Conservation (phyloP, 2,888 invertebrate genomes). For the Dascillus cervinus region DNA sequence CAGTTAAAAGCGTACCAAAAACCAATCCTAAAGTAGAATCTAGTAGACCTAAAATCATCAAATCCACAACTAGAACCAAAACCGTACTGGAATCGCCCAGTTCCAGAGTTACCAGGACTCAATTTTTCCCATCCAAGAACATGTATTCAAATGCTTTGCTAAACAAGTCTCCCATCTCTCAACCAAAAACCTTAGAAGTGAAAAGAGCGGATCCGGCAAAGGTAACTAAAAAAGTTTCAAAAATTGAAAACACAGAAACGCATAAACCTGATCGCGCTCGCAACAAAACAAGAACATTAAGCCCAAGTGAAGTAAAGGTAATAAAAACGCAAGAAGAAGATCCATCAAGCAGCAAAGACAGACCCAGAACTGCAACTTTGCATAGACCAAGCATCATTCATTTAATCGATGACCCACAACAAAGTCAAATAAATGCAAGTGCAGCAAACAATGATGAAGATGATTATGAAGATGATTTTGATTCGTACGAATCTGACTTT, state of each 20-base stretch:
- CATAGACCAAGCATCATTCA: slow-evolving; percentile 35
- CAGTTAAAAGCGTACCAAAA: no score
- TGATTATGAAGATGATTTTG: slow-evolving; percentile 50
- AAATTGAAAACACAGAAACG: slow-evolving; percentile 3
- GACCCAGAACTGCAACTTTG: slow-evolving; percentile 40
- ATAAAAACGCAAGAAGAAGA: slow-evolving; percentile 6
- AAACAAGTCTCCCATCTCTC: no score
- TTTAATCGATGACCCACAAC: slow-evolving; percentile 32
- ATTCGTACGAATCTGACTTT: slow-evolving; percentile 52
- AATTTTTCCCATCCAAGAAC: slow-evolving; percentile 37
- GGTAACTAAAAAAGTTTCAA: background rate
- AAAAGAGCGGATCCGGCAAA: slow-evolving; percentile 5
- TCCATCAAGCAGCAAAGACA: slow-evolving; percentile 18
- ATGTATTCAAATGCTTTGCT: slow-evolving; percentile 33
- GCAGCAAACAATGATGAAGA: slow-evolving; percentile 16
- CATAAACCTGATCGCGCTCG: slow-evolving; percentile 13
- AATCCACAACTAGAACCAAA: slow-evolving; percentile 2
- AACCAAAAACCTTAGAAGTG: slow-evolving; percentile 10
- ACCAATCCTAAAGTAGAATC: no score
- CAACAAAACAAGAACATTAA: slow-evolving; percentile 14
- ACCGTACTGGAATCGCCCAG: slow-evolving; percentile 19
- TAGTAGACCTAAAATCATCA: slow-evolving; percentile 7
- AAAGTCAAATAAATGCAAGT: slow-evolving; percentile 29
- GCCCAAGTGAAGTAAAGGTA: slow-evolving; percentile 16
- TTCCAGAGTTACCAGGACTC: slow-evolving; percentile 31